These are phyloP conservation scores for Gila robusta DNA, from an alignment of 2,797 vertebrate species.

Conservation along the genomic window DNA sequence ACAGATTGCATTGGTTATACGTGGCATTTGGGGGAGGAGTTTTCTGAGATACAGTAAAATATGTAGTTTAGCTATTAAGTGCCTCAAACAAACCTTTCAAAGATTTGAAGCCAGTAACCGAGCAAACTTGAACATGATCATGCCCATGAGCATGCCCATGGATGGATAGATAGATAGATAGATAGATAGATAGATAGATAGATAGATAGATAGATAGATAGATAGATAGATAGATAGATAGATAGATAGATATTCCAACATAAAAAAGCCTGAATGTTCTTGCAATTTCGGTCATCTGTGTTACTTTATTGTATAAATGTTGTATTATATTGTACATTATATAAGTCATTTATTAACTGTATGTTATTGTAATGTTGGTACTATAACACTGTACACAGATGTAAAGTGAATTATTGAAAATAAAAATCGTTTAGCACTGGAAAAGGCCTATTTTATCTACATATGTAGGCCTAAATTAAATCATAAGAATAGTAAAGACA, in stretches of 20 bases:
- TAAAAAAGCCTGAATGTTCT: background rate
- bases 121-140: background rate
- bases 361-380: background rate
- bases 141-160: background rate
- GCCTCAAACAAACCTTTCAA: no score
- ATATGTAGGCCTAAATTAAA: background rate
- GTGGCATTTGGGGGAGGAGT: background rate
- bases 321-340: slow-evolving; percentile 26
- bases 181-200: no score
- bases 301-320: background rate
- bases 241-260: background rate
- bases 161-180: no score
- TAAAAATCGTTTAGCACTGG: background rate
- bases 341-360: background rate
- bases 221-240: no score
- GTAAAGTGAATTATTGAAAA: background rate
- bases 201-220: no score
- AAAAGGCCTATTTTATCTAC: background rate
- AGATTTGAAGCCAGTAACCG: background rate
- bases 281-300: background rate
- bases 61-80: background rate
- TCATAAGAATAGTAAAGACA: background rate
- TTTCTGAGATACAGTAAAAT: background rate
- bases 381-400: background rate
- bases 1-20: background rate